These are phyloP conservation scores for Perccottus glenii DNA, from an alignment of 2,113 vertebrate genomes.

Conservation along the genomic window DNA sequence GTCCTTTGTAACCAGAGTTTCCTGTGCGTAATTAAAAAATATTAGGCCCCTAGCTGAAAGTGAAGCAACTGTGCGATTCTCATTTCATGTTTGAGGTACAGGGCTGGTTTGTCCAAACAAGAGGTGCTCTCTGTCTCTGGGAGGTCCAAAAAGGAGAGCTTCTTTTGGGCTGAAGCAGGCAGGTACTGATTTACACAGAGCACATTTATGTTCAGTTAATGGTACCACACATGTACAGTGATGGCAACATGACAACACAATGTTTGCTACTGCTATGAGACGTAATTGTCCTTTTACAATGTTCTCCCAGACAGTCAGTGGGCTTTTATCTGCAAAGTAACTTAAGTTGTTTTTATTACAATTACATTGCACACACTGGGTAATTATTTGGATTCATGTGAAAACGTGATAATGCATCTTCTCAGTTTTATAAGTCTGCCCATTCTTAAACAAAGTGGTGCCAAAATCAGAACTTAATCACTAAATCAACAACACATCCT, in stretches of 20 bases:
- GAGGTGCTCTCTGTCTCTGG: slow-evolving; percentile 49
- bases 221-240: slow-evolving; percentile 63
- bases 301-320: slow-evolving; percentile 7
- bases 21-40: slow-evolving; percentile 79
- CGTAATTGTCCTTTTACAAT: slow-evolving; percentile 46
- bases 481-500: too few relatives aligned
- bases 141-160: slow-evolving; percentile 57
- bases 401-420: too few relatives aligned
- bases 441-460: too few relatives aligned
- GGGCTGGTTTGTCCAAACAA: slow-evolving; percentile 72
- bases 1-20: slow-evolving; percentile 80
- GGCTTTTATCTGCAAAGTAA: slow-evolving; percentile 16
- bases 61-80: slow-evolving; percentile 21
- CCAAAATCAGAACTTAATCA: too few relatives aligned
- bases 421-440: too few relatives aligned
- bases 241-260: slow-evolving; percentile 64
- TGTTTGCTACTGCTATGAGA: slow-evolving; percentile 46
- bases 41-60: slow-evolving; percentile 59
- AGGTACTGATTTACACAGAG: slow-evolving; percentile 74
- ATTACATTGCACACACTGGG: not conserved
- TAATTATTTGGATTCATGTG: too few relatives aligned
- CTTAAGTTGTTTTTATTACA: not conserved
- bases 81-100: slow-evolving; percentile 62
- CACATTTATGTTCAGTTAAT: slow-evolving; percentile 74
- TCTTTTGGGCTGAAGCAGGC: slow-evolving; percentile 57